phyloP scores from a whole-genome alignment of 2,113 vertebrate species.

The Sylvietta virens region DNA sequence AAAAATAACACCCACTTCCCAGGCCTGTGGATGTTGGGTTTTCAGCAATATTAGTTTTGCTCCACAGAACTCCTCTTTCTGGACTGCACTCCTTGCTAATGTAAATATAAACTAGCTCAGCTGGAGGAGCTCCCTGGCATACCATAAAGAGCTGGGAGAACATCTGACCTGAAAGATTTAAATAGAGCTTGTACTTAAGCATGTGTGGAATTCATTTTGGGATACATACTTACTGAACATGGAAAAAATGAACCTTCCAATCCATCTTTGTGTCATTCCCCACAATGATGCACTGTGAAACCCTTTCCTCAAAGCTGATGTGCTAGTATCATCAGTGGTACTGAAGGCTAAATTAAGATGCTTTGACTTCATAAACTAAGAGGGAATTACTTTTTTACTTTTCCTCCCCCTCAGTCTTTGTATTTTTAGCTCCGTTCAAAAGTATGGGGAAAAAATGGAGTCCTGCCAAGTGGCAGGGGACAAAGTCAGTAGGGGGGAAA shows the following conservation, averaged over 20 bases:
- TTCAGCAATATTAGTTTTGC: background rate
- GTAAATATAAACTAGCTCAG: background rate
- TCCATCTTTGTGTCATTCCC: background rate
- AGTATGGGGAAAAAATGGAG: background rate
- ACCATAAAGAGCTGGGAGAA: background rate
- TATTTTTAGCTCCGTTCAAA: slow-evolving; percentile 30
- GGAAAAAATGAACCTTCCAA: background rate
- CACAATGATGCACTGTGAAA: background rate
- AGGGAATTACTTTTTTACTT: background rate
- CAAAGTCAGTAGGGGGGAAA: slow-evolving; percentile 4
- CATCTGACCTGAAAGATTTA: background rate
- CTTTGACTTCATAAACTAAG: background rate
- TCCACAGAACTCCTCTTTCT: background rate
- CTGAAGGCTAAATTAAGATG: background rate
- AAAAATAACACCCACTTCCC: background rate
- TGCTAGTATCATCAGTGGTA: background rate
- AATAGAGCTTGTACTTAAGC: background rate
- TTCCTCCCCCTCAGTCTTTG: background rate
- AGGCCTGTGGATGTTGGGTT: background rate
- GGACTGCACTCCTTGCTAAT: background rate
- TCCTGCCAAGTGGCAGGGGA: slow-evolving; percentile 16
- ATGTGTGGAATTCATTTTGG: background rate
- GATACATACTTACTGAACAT: background rate
- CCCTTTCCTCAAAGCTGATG: background rate
- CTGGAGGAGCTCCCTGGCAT: background rate